A percentile compares a stretch with the other conserved stretches of the same genome.
phyloP scores from a whole-genome alignment of 2,113 vertebrate species.

The Excalfactoria chinensis region DNA sequence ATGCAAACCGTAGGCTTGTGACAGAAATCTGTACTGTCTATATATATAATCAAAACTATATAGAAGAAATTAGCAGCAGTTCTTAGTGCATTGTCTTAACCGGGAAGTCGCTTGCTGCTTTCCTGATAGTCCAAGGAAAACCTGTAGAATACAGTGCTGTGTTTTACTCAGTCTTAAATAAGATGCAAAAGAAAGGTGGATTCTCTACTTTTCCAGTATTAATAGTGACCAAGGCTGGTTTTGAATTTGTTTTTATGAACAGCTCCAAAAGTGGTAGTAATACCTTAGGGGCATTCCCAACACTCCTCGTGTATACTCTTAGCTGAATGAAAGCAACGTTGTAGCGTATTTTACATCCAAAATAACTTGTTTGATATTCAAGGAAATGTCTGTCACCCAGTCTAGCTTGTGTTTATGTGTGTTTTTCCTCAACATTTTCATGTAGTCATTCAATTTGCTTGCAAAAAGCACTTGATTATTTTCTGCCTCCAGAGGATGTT shows the following conservation, averaged over 20 bases:
- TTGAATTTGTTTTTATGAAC: not conserved
- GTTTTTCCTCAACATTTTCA: slow-evolving; percentile 54
- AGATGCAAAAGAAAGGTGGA: not conserved
- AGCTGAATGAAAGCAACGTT: not conserved
- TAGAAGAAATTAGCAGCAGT: not conserved
- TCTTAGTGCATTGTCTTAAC: not conserved
- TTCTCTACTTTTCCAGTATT: not conserved
- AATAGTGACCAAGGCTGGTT: not conserved
- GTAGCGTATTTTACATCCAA: not conserved
- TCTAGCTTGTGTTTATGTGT: slow-evolving; percentile 11
- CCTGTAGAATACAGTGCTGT: not conserved
- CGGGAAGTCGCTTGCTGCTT: not conserved
- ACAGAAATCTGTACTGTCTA: not conserved
- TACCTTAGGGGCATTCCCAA: not conserved
- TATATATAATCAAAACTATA: not conserved
- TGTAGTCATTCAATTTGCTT: slow-evolving; percentile 8
- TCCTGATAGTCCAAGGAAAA: not conserved
- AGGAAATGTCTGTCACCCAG: not conserved
- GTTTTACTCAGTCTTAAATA: not conserved
- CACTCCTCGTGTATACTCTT: not conserved
- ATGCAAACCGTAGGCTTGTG: not conserved
- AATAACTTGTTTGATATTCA: slow-evolving; percentile 27
- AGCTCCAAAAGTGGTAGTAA: not conserved
- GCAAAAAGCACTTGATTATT: slow-evolving; percentile 45
- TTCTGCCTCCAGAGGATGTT: slow-evolving; percentile 55